These are phyloP conservation scores for Verasper variegatus DNA, from an alignment of 2,113 vertebrate species.

Conservation along the genomic window DNA sequence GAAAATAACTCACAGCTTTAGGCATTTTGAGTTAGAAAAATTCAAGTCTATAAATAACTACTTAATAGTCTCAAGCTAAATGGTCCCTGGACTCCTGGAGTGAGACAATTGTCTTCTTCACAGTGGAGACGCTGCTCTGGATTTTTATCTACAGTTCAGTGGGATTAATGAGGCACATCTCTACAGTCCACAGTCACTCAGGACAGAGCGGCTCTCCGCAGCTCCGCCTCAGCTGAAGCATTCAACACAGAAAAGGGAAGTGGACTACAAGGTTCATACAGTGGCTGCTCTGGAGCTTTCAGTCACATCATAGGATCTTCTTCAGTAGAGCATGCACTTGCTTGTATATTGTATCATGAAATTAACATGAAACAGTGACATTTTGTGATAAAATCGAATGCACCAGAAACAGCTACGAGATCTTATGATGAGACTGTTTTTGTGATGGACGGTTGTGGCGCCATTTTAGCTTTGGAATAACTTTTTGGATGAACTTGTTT, in stretches of 20 bases:
- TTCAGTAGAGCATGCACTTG: neutral
- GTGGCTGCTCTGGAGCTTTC: neutral
- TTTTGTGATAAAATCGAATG: neutral
- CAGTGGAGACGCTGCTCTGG: conserved; percentile 6
- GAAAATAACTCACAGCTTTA: neutral
- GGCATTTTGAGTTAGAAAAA: neutral
- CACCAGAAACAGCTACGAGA: neutral
- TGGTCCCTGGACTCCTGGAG: conserved; percentile 10
- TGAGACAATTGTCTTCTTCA: too few relatives aligned
- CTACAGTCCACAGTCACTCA: conserved; percentile 6
- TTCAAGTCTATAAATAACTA: neutral
- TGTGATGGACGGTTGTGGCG: neutral
- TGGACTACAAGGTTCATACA: neutral
- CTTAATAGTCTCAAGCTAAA: conserved; percentile 11
- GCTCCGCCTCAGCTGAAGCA: conserved; percentile 13
- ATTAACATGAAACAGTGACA: neutral
- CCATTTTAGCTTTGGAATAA: neutral
- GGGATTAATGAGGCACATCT: conserved; percentile 18
- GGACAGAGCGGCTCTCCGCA: conserved; percentile 14
- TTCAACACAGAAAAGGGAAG: neutral
- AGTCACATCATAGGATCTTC: neutral
- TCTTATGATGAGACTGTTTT: neutral
- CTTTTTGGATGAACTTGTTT: neutral
- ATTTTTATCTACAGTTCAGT: conserved; percentile 24
- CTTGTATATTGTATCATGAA: neutral